Conservation (phyloP, 1,140 invertebrate species). For the Drosophila serrata region DNA sequence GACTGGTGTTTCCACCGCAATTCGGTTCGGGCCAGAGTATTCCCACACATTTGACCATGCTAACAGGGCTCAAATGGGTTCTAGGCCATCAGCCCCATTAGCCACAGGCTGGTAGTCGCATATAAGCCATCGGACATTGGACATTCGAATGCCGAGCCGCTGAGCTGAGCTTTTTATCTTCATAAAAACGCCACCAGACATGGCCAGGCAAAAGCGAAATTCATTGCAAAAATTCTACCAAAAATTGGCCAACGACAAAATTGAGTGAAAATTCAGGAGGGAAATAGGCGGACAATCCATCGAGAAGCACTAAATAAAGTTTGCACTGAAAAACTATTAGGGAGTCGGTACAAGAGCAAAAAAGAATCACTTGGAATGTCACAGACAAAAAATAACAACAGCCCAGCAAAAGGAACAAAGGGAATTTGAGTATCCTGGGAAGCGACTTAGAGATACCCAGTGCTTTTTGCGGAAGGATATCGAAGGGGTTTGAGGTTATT, state of each 20-base stretch:
- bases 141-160: conserved; percentile 39
- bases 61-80: conserved; percentile 45
- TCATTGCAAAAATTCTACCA: conserved; percentile 69
- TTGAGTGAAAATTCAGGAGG: conserved; percentile 54
- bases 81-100: conserved; percentile 65
- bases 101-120: conserved; percentile 54
- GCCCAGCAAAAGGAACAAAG: conserved; percentile 8
- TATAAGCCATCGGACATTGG: conserved; percentile 39
- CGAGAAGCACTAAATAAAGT: conserved; percentile 72
- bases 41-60: not conserved
- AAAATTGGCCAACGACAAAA: conserved; percentile 65
- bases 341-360: conserved; percentile 39
- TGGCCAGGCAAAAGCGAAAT: conserved; percentile 50
- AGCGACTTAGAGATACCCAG: not conserved
- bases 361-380: conserved; percentile 62
- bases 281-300: conserved; percentile 26
- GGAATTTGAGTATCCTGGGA: not conserved
- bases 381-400: conserved; percentile 48
- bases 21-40: not conserved
- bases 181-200: conserved; percentile 74
- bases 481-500: not conserved
- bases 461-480: not conserved
- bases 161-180: conserved; percentile 80
- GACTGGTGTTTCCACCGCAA: conserved; percentile 2
- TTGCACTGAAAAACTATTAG: conserved; percentile 68